Percentiles rank a stretch among this genome's conserved stretches.
phyloP scores from a whole-genome alignment of 2,113 vertebrate genomes.

The Petrocephalus microphthalmus region DNA sequence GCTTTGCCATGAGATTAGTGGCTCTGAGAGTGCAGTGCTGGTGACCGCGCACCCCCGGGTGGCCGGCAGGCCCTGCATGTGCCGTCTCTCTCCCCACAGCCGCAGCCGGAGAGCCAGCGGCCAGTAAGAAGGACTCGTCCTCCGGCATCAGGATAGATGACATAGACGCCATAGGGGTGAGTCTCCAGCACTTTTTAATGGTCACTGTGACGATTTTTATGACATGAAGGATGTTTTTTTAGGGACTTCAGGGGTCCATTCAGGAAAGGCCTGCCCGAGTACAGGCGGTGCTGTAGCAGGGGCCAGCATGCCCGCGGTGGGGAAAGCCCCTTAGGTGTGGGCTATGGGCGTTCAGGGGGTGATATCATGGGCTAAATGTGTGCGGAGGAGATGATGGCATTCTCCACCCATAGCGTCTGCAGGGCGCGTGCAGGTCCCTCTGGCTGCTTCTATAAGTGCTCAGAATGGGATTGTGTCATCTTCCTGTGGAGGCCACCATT shows the following conservation, averaged over 20 bases:
- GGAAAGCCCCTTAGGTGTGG: conserved; percentile 9
- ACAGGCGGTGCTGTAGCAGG: background rate
- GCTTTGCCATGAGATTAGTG: background rate
- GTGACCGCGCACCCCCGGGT: background rate
- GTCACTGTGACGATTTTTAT: background rate
- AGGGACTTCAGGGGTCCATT: background rate
- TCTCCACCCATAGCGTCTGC: background rate
- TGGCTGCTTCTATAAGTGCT: background rate
- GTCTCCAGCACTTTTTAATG: background rate
- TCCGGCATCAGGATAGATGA: background rate
- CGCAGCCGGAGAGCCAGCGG: background rate
- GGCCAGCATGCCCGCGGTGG: background rate
- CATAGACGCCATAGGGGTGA: background rate
- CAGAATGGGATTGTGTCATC: conserved; percentile 3
- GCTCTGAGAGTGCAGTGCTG: background rate
- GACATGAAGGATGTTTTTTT: background rate
- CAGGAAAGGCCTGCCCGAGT: background rate
- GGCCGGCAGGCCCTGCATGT: background rate
- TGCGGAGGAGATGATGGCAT: conserved; percentile 2
- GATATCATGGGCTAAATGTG: background rate
- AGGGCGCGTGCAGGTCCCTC: background rate
- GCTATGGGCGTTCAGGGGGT: background rate
- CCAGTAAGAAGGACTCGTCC: background rate
- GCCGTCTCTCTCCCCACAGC: background rate
- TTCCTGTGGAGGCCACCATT: conserved; percentile 13